These are phyloP conservation scores for Lepeophtheirus salmonis DNA, from an alignment of 1,140 invertebrate species.

Conservation along the genomic window DNA sequence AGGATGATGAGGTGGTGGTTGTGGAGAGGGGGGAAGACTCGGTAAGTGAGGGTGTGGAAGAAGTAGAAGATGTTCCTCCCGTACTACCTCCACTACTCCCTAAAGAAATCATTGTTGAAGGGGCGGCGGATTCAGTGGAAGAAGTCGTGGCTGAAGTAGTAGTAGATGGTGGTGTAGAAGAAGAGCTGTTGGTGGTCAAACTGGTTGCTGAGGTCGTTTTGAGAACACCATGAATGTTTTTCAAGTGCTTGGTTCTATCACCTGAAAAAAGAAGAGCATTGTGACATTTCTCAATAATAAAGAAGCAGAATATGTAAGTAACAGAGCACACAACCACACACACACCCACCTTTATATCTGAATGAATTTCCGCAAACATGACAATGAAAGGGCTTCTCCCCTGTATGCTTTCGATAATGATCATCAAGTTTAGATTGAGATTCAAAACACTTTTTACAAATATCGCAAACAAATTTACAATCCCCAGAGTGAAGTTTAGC, in stretches of 20 bases:
- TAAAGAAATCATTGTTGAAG: neutral
- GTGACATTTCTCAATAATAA: too few relatives aligned
- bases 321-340: neutral
- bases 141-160: too few relatives aligned
- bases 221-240: slow-evolving; percentile 13
- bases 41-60: neutral
- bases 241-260: slow-evolving; percentile 17
- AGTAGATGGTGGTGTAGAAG: slow-evolving; percentile 1
- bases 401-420: slow-evolving; percentile 30
- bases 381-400: slow-evolving; percentile 31
- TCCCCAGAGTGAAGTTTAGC: slow-evolving; percentile 14
- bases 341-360: slow-evolving; percentile 15
- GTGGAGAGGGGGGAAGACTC: neutral
- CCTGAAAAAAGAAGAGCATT: slow-evolving; percentile 10
- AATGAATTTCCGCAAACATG: slow-evolving; percentile 28
- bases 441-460: slow-evolving; percentile 27
- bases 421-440: slow-evolving; percentile 22
- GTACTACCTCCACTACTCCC: neutral
- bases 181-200: neutral
- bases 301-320: neutral
- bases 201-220: neutral
- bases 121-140: neutral
- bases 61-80: neutral
- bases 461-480: slow-evolving; percentile 23
- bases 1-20: slow-evolving; percentile 1